phyloP scores from a whole-genome alignment of 1,140 invertebrate species.

The Mactra quadrangularis region DNA sequence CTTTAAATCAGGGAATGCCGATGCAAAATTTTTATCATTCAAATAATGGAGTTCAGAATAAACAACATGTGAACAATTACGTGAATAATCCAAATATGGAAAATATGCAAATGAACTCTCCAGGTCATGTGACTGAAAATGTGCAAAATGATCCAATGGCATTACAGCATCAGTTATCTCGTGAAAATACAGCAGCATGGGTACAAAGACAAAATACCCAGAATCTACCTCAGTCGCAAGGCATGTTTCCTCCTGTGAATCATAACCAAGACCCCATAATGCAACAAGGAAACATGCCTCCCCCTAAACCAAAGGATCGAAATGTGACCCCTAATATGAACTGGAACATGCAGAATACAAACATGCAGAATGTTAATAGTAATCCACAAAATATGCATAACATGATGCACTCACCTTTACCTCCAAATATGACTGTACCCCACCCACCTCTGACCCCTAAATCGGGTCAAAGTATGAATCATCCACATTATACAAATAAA shows the following conservation, averaged over 20 bases:
- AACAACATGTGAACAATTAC: slow-evolving; percentile 5
- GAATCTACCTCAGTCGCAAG: slow-evolving; percentile 54
- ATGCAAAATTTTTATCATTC: slow-evolving; percentile 40
- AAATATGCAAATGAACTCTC: slow-evolving; percentile 38
- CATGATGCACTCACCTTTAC: slow-evolving; percentile 46
- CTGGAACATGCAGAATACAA: slow-evolving; percentile 60
- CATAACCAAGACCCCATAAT: slow-evolving; percentile 14
- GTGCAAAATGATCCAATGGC: not conserved
- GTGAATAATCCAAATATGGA: slow-evolving; percentile 37
- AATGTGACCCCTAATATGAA: slow-evolving; percentile 53
- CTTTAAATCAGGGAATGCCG: slow-evolving; percentile 50
- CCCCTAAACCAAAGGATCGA: slow-evolving; percentile 43
- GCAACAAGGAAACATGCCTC: slow-evolving; percentile 36
- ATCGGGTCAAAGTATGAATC: slow-evolving; percentile 18
- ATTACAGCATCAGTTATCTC: slow-evolving; percentile 48
- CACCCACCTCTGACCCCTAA: slow-evolving; percentile 60
- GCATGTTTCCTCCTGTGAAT: slow-evolving; percentile 21
- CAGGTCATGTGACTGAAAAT: slow-evolving; percentile 47
- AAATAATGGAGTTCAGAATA: slow-evolving; percentile 15
- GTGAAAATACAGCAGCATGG: slow-evolving; percentile 58
- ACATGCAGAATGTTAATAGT: slow-evolving; percentile 47
- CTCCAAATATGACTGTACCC: slow-evolving; percentile 61
- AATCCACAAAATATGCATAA: slow-evolving; percentile 39
- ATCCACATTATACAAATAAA: slow-evolving; percentile 35
- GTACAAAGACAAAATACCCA: slow-evolving; percentile 46